Conservation (phyloP, 2,888 invertebrate genomes). For the Allacma fusca region DNA sequence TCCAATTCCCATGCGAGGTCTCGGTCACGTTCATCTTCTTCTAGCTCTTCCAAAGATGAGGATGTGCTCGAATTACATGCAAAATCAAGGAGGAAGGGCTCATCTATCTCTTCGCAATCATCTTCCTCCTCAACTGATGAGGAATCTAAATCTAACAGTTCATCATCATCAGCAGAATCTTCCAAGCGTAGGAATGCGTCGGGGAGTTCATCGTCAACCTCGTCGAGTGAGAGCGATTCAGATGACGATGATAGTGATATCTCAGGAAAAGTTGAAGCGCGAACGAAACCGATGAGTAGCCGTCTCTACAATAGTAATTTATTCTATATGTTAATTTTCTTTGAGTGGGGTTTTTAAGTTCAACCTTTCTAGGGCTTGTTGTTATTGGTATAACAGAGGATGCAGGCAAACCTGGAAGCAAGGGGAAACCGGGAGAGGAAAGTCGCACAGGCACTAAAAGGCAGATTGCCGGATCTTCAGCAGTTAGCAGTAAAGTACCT, state of each 20-base stretch:
- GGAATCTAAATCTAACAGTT: constrained; percentile 19
- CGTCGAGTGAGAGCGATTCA: background rate
- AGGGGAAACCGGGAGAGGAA: background rate
- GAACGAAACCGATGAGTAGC: background rate
- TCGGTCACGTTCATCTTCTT: constrained; percentile 43
- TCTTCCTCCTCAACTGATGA: constrained; percentile 36
- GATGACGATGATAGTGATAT: constrained; percentile 32
- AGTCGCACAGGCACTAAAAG: too few species aligned
- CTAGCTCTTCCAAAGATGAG: constrained; percentile 47
- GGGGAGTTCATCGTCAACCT: constrained; percentile 23
- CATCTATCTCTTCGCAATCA: constrained; percentile 44
- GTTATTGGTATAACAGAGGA: background rate
- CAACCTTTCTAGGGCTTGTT: too few species aligned
- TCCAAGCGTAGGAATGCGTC: constrained; percentile 16
- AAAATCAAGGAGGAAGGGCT: constrained; percentile 30
- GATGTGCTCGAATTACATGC: constrained; percentile 57
- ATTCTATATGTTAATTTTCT: background rate
- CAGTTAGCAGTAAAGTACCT: constrained; percentile 1
- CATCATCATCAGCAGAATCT: constrained; percentile 14
- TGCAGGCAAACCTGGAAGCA: background rate
- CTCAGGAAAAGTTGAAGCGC: constrained; percentile 25
- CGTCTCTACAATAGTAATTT: background rate
- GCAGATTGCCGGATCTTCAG: background rate
- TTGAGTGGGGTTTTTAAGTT: background rate
- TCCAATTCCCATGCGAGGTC: constrained; percentile 33